phyloP scores from a whole-genome alignment of 2,888 invertebrate genomes.

The Pristionchus arcanus region DNA sequence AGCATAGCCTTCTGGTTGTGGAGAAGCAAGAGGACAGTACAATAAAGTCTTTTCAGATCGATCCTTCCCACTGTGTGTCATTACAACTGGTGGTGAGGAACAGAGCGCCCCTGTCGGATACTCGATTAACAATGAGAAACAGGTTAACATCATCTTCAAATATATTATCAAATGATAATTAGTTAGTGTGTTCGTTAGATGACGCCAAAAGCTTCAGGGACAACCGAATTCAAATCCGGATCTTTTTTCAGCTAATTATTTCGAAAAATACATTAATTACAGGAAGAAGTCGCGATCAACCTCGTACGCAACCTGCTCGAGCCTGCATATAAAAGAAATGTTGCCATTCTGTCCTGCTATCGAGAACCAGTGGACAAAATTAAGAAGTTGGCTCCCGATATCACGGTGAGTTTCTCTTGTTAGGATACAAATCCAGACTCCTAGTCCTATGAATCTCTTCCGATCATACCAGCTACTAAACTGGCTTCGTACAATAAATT shows the following conservation, averaged over 20 bases:
- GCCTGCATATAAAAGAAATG: background rate
- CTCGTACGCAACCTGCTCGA: background rate
- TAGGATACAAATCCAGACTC: background rate
- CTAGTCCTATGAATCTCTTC: background rate
- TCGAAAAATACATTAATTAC: too few relatives aligned
- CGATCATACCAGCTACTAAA: too few relatives aligned
- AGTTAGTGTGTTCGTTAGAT: background rate
- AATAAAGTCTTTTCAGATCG: too few relatives aligned
- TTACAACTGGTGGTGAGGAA: background rate
- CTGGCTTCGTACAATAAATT: background rate
- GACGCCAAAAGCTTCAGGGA: too few relatives aligned
- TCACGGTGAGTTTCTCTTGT: background rate
- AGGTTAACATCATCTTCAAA: background rate
- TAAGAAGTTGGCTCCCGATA: background rate
- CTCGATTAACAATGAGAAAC: background rate
- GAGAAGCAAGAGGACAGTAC: too few relatives aligned
- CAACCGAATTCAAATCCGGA: too few relatives aligned
- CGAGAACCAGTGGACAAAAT: background rate
- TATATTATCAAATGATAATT: background rate
- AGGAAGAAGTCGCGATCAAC: background rate
- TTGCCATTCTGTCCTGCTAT: constrained; percentile 1
- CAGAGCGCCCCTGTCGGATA: background rate
- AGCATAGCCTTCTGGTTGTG: too few relatives aligned
- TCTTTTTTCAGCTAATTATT: too few relatives aligned
- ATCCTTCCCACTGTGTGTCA: too few relatives aligned